Base-by-base conservation (phyloP, 2,888 invertebrate genomes). In the Idaea aversata region DNA sequence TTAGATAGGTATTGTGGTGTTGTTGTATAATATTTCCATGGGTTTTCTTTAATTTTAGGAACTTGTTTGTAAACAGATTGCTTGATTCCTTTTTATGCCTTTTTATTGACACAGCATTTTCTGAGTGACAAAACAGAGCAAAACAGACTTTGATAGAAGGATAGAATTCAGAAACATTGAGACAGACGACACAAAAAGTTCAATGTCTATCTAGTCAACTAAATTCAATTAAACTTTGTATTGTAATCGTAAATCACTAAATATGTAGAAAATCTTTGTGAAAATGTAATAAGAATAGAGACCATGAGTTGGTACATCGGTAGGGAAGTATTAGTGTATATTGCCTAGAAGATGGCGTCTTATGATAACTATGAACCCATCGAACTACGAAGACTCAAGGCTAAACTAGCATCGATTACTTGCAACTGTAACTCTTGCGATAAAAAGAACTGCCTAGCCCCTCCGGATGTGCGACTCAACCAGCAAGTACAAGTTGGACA, bases 381-480 rank as follows among this genome's bases (percentile, higher is more conserved):
- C n/a, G 86, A 87, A 74, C 78, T 90, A 3, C 77, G 74, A 5
- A 65, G 72, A 6, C 69, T 91, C 34, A 90, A 90, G 69, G 70
- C 75, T 16, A 80, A 85, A 69, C 71, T 91, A 34, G 86, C 86
- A 0, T 76, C 78, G 4, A 68, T 87, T 0, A 68, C 76, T 1
- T 90, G 90, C 74, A 80, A 81, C 61, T 88, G 88, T 67, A 70
- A 64, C 6, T 62, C 73, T 13, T 82, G 83, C 61, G 68, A 71
- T 57, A 59, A 47, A 57, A 58, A 35, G 10, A 71, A 63, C 25
- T 25, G 65, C 6, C 35, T 59, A 5, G 63, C 34, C 16, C 36
- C 13, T 25, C 25, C 7, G 61, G 36, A n/a, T 5, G 15, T 34
- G 34, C 57, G 15, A 5, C 15, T 25, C 25, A 61, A 25, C 15